Evolutionary conservation across 2,113 vertebrate species (phyloP).

Genomic region (Elaphurus davidianus): DNA sequence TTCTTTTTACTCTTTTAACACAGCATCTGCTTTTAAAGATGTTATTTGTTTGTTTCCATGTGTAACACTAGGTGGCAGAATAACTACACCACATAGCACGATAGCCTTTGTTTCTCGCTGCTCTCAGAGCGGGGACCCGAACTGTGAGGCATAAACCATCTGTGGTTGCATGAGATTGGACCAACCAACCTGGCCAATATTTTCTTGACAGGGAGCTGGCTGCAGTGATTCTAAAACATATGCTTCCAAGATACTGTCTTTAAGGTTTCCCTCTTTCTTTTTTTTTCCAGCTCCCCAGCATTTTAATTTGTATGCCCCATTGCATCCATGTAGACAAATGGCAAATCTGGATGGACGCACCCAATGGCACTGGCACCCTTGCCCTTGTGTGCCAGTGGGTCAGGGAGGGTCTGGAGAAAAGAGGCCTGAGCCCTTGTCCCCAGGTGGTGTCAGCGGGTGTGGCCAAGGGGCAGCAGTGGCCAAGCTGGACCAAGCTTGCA

Average conservation of each 20-base stretch:
- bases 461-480: neutral
- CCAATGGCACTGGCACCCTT: neutral
- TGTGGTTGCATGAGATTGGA: conserved; percentile 54
- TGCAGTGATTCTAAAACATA: conserved; percentile 68
- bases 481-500: neutral
- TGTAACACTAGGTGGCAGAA: conserved; percentile 84
- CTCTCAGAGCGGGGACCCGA: neutral
- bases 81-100: conserved; percentile 72
- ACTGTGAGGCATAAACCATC: conserved; percentile 59
- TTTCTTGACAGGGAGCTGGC: conserved; percentile 71
- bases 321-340: conserved; percentile 44
- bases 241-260: conserved; percentile 67
- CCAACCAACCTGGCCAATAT: conserved; percentile 66
- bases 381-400: neutral
- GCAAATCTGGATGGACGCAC: neutral
- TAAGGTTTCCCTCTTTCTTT: conserved; percentile 48
- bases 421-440: neutral
- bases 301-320: conserved; percentile 51
- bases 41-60: neutral
- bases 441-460: neutral
- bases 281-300: neutral
- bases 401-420: neutral
- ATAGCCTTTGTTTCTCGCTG: neutral
- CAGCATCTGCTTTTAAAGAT: neutral
- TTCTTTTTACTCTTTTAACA: neutral